Base-by-base conservation (phyloP, 2,113 vertebrate genomes). In the Callospermophilus lateralis region DNA sequence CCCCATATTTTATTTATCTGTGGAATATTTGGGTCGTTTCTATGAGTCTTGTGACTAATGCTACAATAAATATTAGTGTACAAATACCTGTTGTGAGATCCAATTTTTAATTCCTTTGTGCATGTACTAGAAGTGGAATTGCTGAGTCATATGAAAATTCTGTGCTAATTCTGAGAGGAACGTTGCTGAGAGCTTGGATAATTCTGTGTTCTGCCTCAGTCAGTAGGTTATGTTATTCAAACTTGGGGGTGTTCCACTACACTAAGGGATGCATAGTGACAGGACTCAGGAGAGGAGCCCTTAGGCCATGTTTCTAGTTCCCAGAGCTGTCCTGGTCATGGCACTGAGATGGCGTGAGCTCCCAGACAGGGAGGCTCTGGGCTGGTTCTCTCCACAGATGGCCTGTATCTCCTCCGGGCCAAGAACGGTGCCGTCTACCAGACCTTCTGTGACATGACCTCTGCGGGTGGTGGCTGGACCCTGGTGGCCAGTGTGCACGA, bases 381-480 rank as follows among this genome's bases (percentile, higher is more conserved):
- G 11, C 13, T 51, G 2, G 0, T 78, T 22, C 53, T 37, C 53
- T 76, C n/a, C 51, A 39, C 93, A 98, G 98, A 98, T 85, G 97
- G 97, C 15, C 30, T 94, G 45, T 95, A 92, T 55, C 55, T 90
- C 48, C 96, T 97, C 30, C 3, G 0, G 28, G 86, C 90, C 0
- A 0, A 83, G 90, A 53, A 95, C 22, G 74, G 74, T 7, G 9
- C 84, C n/a, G 0, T 65, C 72, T 98, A 98, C 93, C 98, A 98
- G 97, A 98, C 98, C 48, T 99, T 97, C 97, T 99, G 98, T 89
- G 98, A 98, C 96, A 98, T 98, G 98, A 98, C 95, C 65, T 97
- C 98, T 16, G 89, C 16, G 0, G 97, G 98, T 9, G 98, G 98
- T 0, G 98, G 98, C 84, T 98, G 98, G 98, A 98, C 98, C 13